Conservation (phyloP, 2,888 invertebrate genomes). For the Lumbricus terrestris region DNA sequence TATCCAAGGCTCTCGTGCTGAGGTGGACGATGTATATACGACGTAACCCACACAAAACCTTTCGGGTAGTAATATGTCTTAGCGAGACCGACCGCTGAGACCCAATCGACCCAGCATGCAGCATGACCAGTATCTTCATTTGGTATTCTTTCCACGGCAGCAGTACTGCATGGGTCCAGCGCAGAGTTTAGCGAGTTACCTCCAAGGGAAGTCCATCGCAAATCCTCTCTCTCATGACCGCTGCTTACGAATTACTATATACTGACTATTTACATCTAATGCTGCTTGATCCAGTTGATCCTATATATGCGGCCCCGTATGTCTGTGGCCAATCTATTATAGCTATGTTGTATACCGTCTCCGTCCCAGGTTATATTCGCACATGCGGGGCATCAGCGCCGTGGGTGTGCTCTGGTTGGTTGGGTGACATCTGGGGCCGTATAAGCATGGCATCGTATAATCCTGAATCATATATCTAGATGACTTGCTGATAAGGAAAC, state of each 20-base stretch:
- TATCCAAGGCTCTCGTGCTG: too few relatives aligned
- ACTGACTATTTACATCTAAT: background rate
- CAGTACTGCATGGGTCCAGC: too few relatives aligned
- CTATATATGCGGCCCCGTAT: background rate
- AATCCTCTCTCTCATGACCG: background rate
- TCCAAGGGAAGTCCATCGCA: background rate
- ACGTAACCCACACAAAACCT: too few relatives aligned
- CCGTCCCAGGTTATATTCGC: background rate
- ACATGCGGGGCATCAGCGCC: background rate
- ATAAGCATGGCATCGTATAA: background rate
- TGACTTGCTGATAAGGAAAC: background rate
- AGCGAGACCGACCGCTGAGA: too few relatives aligned
- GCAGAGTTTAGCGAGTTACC: background rate
- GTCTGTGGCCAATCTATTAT: background rate
- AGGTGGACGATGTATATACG: too few relatives aligned
- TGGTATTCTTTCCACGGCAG: too few relatives aligned
- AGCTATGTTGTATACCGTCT: too few relatives aligned
- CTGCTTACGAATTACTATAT: background rate
- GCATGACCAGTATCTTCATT: too few relatives aligned
- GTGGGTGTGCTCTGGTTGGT: background rate
- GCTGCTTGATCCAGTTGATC: background rate
- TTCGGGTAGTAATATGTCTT: too few relatives aligned
- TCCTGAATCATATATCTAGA: background rate
- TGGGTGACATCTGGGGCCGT: too few relatives aligned
- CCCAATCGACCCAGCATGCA: too few relatives aligned